Base-by-base conservation (phyloP, 2,797 vertebrate species). In the Menidia menidia region DNA sequence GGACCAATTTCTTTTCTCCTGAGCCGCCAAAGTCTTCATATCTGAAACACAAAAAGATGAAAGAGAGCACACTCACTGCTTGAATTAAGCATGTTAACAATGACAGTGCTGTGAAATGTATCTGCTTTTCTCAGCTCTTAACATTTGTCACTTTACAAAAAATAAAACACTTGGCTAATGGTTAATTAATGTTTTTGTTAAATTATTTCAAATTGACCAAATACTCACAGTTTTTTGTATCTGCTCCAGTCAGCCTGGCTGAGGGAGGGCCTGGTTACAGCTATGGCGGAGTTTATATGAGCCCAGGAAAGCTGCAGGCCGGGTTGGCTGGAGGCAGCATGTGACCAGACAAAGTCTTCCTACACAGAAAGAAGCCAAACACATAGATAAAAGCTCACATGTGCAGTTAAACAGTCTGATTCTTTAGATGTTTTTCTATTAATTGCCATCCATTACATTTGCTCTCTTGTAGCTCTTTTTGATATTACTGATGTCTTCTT, bases 191-290 rank as follows among this genome's bases (percentile, higher is more conserved):
- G n/a, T 31, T 33, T 73, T 10, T 53, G 68, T 11, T 48, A 10
- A 64, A 55, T 9, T 11, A 35, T 32, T 50, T 61, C 19, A 43
- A 64, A 31, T 43, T 31, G n/a, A 53, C 39, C 1, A 30, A 7
- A 6, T 58, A 94, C 98, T 97, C 89, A 99, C 97, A 98, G 92
- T 60, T 95, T 94, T 74, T 87, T 82, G 89, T 96, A 98, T 84
- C 86, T 94, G 71, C 87, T 95, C 97, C 96, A 97, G 88, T 98
- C 96, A 0, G 95, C 94, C 74, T 89, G 94, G 86, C 90, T 95
- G 68, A 98, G 91, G 47, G 97, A 99, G 0, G 96, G 95, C 76
- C 94, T 95, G 71, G 95, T 97, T 56, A 70, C 87, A 59, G 87
- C 82, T 76, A 98, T 88, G 1, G 97, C 96, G 3, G 94, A 78